Evolutionary conservation across 2,797 vertebrate genomes (phyloP), one percentile per base, ranked within the genome.

Genomic region (Alca torda): DNA sequence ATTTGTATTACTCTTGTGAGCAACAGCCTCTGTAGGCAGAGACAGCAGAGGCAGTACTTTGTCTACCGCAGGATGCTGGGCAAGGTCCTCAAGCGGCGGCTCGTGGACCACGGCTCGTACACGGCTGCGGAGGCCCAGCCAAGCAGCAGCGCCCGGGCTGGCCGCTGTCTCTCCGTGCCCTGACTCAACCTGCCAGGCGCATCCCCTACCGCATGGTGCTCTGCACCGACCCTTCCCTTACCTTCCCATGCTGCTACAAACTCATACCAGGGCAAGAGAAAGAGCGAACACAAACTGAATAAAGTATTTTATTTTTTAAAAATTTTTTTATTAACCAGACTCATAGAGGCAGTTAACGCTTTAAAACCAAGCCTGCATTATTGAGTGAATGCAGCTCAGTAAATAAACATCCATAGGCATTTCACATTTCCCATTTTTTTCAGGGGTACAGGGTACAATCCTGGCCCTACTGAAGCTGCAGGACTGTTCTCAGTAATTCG

Each of bases 21-120:
- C 2, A 3, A 41, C 11, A 48, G 43, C 43, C n/a, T 60, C 65
- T 16, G 17, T 24, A n/a, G 33, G 28, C 13, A 18, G 50, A 57
- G 31, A 13, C 4, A 56, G 46, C 53, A 79, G 24, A 88, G 30
- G 31, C 37, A 68, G 59, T 10, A 3, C 57, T 16, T 37, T 4
- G 5, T 11, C 39, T 12, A 6, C 73, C 35, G 43, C 37, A 41
- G 0, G 11, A 35, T 10, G 50, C 33, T 2, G 0, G 7, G 41
- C 35, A 18, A 3, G 35, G 45, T 56, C 16, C 75, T 43, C 48
- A 12, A 13, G 33, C 3, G 10, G 43, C 0, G 8, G 41, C 43
- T 80, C 4, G 0, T 0, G 0, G 37, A 17, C 28, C 33, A 25
- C 2, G 0, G 45, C 45, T 45, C 18, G 13, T 3, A 18, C 0